Percentiles rank a stretch among this genome's conserved stretches.
Evolutionary conservation across 1,140 invertebrate species (phyloP).

Genomic region (Helicorthomorpha holstii): DNA sequence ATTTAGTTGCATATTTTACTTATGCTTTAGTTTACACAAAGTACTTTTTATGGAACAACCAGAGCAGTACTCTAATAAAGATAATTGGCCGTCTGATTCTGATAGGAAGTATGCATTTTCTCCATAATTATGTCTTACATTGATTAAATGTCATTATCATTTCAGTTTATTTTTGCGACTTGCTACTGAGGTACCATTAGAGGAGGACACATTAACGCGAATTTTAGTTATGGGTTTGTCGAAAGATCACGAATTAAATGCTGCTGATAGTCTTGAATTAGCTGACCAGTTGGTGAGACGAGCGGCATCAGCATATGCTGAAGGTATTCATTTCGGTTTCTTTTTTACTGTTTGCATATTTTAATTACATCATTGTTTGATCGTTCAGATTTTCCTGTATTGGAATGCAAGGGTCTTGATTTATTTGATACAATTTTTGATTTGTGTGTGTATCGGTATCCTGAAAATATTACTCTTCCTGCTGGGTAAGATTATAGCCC

Average conservation of each 20-base stretch:
- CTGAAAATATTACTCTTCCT: constrained; percentile 78
- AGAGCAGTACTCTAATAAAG: constrained; percentile 75
- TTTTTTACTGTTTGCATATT: neutral
- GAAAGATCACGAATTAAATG: constrained; percentile 62
- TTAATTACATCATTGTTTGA: neutral
- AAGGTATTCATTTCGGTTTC: constrained; percentile 18
- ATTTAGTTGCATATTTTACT: constrained; percentile 3
- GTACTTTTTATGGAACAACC: constrained; percentile 64
- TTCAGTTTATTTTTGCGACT: constrained; percentile 49
- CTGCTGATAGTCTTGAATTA: constrained; percentile 67
- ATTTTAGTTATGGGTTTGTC: constrained; percentile 66
- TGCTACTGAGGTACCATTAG: constrained; percentile 68
- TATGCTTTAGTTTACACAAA: constrained; percentile 46
- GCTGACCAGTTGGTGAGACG: constrained; percentile 66
- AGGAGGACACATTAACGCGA: constrained; percentile 60
- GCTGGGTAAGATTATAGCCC: constrained; percentile 33
- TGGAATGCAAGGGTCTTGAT: constrained; percentile 59
- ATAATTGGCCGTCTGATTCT: constrained; percentile 84
- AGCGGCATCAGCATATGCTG: constrained; percentile 52
- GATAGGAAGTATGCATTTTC: constrained; percentile 23
- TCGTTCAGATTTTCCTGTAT: constrained; percentile 24
- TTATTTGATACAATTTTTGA: constrained; percentile 80
- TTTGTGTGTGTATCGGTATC: constrained; percentile 75
- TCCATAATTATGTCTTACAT: neutral
- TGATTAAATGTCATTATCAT: constrained; percentile 1